These are phyloP conservation scores for Alosa alosa DNA, from an alignment of 2,113 vertebrate species.

Conservation along the genomic window DNA sequence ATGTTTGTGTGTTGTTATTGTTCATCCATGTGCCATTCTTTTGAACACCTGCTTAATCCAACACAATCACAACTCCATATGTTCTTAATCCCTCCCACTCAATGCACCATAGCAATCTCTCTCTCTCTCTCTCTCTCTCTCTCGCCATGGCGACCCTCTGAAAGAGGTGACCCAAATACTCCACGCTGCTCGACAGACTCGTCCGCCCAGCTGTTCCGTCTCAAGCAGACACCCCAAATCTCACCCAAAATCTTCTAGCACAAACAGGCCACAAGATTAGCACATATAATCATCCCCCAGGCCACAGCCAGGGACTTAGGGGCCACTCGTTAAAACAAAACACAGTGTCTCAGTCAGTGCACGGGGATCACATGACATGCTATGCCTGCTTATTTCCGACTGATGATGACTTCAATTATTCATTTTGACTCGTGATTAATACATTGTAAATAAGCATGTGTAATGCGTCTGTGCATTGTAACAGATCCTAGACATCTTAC, in stretches of 20 bases:
- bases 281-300: slow-evolving; percentile 10
- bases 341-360: background rate
- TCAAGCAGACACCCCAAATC: slow-evolving; percentile 41
- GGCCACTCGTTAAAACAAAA: background rate
- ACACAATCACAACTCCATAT: slow-evolving; percentile 61
- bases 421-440: slow-evolving; percentile 16
- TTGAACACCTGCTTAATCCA: slow-evolving; percentile 62
- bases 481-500: slow-evolving; percentile 1
- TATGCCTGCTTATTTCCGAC: slow-evolving; percentile 16
- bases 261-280: background rate
- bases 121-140: slow-evolving; percentile 49
- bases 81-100: slow-evolving; percentile 63
- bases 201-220: slow-evolving; percentile 58
- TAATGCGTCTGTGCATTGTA: slow-evolving; percentile 11
- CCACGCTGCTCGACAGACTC: slow-evolving; percentile 53
- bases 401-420: slow-evolving; percentile 5
- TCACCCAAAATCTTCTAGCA: background rate
- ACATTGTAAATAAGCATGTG: slow-evolving; percentile 1
- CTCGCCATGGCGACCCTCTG: slow-evolving; percentile 54
- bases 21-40: slow-evolving; percentile 38
- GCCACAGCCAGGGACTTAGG: background rate
- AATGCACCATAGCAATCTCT: slow-evolving; percentile 54
- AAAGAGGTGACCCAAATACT: slow-evolving; percentile 68
- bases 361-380: background rate
- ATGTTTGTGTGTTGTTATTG: slow-evolving; percentile 23